Base-by-base conservation (phyloP, 2,797 vertebrate genomes). In the Ctenochaetus hawaiiensis region DNA sequence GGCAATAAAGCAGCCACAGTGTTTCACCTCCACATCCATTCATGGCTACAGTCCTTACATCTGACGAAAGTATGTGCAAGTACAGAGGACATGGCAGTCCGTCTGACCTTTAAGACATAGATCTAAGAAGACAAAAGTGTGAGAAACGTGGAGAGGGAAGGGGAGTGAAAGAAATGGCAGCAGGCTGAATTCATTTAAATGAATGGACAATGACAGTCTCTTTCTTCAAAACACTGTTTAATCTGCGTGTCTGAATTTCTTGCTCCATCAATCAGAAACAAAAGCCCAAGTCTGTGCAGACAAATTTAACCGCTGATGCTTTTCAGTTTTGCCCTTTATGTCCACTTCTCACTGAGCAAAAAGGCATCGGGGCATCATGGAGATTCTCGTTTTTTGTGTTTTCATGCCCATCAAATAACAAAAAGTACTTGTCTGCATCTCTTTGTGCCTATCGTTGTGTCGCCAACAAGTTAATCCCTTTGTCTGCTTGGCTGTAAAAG, bases 241-340 rank as follows among this genome's bases (percentile, higher is more conserved):
- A 72, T 81, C 75, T 79, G 69, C 51, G 43, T 79, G 72, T 77
- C 84, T 81, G 57, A 78, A 83, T 89, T 84, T 89, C 82, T 54
- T 77, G 82, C 78, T 81, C 71, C 67, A 79, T 92, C 90, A 84
- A 73, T 86, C 87, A 81, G 63, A 84, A 90, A 91, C 83, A 91
- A 87, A 88, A 89, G 67, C 66, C 47, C 10, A 51, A 70, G 72
- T 73, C 72, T 62, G 77, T 51, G 63, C 37, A 56, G 62, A 82
- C 80, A 67, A 59, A 85, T 79, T 83, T 79, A 81, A 81, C 82
- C 43, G 6, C 59, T 66, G 64, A 84, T 65, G 82, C 70, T 84
- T 86, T 88, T 90, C 83, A 78, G 67, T 88, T 82, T 89, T 84
- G 79, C 75, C 79, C 82, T 89, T 91, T 86, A 82, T 83, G 82